phyloP scores from a whole-genome alignment of 2,113 vertebrate genomes.

The Scophthalmus maximus region DNA sequence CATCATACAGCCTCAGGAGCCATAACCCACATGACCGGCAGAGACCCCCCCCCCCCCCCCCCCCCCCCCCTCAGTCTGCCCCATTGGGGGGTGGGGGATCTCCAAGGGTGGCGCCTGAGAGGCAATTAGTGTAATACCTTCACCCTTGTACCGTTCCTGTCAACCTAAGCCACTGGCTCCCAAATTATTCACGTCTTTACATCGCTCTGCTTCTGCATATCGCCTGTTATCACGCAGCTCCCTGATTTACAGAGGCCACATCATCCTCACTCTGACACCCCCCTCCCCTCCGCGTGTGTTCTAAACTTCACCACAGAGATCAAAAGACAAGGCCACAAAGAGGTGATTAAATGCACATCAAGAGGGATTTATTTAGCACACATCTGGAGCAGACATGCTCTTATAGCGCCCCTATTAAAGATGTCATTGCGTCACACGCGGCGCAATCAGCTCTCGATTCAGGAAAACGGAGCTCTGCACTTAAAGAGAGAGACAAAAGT shows the following conservation, averaged over 20 bases:
- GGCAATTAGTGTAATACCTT: conserved; percentile 75
- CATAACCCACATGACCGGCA: conserved; percentile 48
- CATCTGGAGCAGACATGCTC: conserved; percentile 60
- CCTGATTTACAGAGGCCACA: conserved; percentile 33
- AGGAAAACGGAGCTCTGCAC: conserved; percentile 6
- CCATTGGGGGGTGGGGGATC: conserved; percentile 29
- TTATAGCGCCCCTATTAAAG: conserved; percentile 57
- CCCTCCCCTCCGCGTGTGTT: conserved; percentile 35
- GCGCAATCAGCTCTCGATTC: conserved; percentile 29
- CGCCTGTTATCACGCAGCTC: conserved; percentile 26
- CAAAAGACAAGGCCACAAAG: conserved; percentile 73
- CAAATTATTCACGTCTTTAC: conserved; percentile 59
- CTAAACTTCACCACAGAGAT: conserved; percentile 74
- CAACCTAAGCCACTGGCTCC: conserved; percentile 48
- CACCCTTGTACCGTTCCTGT: conserved; percentile 57
- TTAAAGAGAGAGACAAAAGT: no score
- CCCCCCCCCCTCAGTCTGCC: conserved; percentile 35
- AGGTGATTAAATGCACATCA: conserved; percentile 76
- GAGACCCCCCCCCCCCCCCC: conserved; percentile 1
- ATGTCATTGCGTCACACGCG: conserved; percentile 54
- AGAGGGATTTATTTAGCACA: conserved; percentile 67
- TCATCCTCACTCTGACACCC: conserved; percentile 4
- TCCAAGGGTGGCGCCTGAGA: conserved; percentile 50
- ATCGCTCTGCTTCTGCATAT: conserved; percentile 56
- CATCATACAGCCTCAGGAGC: conserved; percentile 58